Evolutionary conservation across 2,113 vertebrate species (phyloP), one percentile per base, ranked within the genome.

Genomic region (Tor tambroides): DNA sequence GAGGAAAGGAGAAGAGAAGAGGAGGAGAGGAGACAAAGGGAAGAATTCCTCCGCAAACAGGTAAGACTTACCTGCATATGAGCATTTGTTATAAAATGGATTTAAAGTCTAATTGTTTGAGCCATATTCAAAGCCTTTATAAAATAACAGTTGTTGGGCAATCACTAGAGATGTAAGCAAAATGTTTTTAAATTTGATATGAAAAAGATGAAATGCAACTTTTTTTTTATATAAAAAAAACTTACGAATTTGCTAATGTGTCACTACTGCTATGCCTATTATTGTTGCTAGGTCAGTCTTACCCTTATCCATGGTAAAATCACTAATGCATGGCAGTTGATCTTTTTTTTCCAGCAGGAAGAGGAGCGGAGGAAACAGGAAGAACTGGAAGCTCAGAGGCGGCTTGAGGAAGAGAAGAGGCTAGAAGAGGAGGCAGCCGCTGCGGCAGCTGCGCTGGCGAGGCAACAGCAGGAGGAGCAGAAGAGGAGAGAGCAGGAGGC

Each of bases 41-140:
- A 99, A 90, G 97, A 98, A 81, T 88, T 98, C 89, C 93, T 98
- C 67, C 97, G 96, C 85, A 98, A 98, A 93, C 98, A 99, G 95
- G 98, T 97, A 72, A 91, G 86, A 8, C 46, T 46, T 26, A 1
- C 23, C 5, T 43, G 72, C 1, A n/a, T 14, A 0, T n/a, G 2
- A n/a, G n/a, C 10, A 41, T 41, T 41, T 43, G 21, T 35, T 38
- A n/a, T 74, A 1, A 43, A 46, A 75, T 43, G 38, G 23, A 43
- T 26, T 41, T 12, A n/a, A 75, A 46, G 12, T 46, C 2, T 0
- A 26, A 46, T 75, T 26, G 38, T 5, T 72, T 38, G 19, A 71
- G 32, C 69, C 19, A 38, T 2, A 5, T 74, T 74, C 35, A 23
- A 72, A 72, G 23, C 21, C 2, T 75, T 74, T 75, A 21, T 43